These are phyloP conservation scores for Resseliella maxima DNA, from an alignment of 2,888 invertebrate genomes.

Conservation along the genomic window DNA sequence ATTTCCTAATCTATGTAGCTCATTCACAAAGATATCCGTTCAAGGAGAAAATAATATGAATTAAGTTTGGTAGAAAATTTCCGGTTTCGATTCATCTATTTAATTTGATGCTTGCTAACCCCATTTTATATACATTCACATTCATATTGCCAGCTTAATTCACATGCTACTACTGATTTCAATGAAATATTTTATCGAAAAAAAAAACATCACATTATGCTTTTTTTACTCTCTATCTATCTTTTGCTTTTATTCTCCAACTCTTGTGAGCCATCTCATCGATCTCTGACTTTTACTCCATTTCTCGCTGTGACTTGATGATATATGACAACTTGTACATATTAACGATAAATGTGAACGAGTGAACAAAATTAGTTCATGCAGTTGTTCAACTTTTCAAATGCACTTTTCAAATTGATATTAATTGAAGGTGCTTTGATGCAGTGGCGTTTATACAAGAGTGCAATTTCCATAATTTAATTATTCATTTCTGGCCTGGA, in stretches of 20 bases:
- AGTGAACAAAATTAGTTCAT: not conserved
- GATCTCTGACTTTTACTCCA: too few species aligned
- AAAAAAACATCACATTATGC: too few species aligned
- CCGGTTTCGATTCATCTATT: not conserved
- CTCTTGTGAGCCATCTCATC: too few species aligned
- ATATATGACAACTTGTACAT: too few species aligned
- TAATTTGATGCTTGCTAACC: too few species aligned
- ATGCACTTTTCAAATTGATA: constrained; percentile 11
- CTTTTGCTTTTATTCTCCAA: too few species aligned
- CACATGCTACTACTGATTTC: too few species aligned
- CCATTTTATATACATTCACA: not conserved
- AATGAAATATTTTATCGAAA: too few species aligned
- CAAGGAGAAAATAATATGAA: not conserved
- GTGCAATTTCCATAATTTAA: not conserved
- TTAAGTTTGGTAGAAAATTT: not conserved
- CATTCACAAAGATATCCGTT: not conserved
- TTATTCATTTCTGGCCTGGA: not conserved
- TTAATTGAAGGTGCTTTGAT: not conserved
- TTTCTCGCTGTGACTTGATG: too few species aligned
- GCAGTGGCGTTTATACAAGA: not conserved
- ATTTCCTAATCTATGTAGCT: not conserved
- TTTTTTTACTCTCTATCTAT: too few species aligned
- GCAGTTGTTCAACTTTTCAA: constrained; percentile 9
- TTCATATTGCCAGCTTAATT: not conserved
- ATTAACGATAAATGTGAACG: too few species aligned